Base-by-base conservation (phyloP, 2,797 vertebrate genomes). In the Gymnothorax javanicus region DNA sequence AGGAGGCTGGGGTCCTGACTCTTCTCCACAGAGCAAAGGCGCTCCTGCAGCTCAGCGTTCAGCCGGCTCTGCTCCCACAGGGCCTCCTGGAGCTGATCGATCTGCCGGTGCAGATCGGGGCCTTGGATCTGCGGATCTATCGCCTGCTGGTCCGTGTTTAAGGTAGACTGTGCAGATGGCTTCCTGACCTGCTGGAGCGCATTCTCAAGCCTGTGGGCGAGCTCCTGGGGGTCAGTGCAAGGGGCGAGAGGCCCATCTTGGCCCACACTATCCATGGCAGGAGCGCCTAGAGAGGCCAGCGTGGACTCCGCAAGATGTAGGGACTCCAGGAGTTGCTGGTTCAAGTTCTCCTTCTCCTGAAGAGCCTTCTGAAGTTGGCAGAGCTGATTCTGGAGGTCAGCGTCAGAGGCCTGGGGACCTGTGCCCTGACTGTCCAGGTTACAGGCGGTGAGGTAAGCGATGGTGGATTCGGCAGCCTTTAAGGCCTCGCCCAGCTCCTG, bases 401-500 rank as follows among this genome's bases (percentile, higher is more conserved):
- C 59, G 52, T 93, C 91, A 13, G 89, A 87, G 60, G 27, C 87
- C 23, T 84, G 88, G n/a, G 88, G 89, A 27, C 92, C 88, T 58
- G 92, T 90, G 23, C 85, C 90, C 87, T 96, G 94, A 43, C 88
- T 93, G 90, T 96, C 96, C 89, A 96, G 88, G 86, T 91, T 96
- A 88, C 94, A 96, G 60, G 96, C 96, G 0, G 96, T 97, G 84
- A 97, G 93, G 87, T 96, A 96, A 50, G 95, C 94, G 4, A 96
- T 96, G 73, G 96, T 97, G 91, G 95, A 96, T 64, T 96, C 92
- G 1, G 95, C 95, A 1, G 95, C 96, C 87, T 94, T 93, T 77
- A 96, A 87, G 54, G 95, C 95, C 87, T 94, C 94, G 5, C 87
- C 20, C 0, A 95, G 94, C 75, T 94, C 91, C 0, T 13, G 50